phyloP scores from a whole-genome alignment of 2,888 invertebrate species.

The Ischnura elegans region DNA sequence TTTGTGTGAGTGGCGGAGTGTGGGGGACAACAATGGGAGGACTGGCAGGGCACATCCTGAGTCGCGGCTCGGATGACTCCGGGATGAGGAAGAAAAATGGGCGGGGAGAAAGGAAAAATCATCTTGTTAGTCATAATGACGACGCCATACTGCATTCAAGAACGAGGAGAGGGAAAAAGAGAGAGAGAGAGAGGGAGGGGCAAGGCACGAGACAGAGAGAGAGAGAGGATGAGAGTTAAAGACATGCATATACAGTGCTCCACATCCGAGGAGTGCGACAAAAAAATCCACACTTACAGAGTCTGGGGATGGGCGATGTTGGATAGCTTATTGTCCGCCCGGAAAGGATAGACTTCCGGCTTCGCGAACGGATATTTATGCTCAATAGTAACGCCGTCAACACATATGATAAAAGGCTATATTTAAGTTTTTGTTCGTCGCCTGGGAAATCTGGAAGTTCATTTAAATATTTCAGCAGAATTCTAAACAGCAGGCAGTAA shows the following conservation, averaged over 20 bases:
- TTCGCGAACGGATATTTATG: background rate
- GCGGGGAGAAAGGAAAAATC: constrained; percentile 18
- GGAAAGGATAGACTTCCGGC: background rate
- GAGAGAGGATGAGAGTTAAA: too few relatives aligned
- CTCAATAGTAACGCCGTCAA: background rate
- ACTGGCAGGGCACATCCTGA: constrained; percentile 15
- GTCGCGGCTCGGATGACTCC: background rate
- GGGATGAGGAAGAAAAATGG: background rate
- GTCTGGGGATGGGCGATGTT: background rate
- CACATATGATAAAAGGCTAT: background rate
- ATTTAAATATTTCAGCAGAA: background rate
- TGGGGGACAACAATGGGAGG: background rate
- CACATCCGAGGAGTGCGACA: background rate
- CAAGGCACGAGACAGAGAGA: background rate
- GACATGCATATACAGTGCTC: background rate
- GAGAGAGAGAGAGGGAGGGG: background rate
- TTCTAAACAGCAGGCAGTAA: background rate
- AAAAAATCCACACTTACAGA: background rate
- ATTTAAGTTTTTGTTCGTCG: background rate
- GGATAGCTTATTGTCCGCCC: background rate
- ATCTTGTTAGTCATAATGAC: constrained; percentile 38
- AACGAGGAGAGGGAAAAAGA: background rate
- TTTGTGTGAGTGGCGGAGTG: background rate
- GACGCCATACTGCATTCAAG: constrained; percentile 27
- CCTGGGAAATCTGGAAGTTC: background rate